A percentile compares a stretch with the other conserved stretches of the same genome.
Evolutionary conservation across 2,113 vertebrate genomes (phyloP).

Genomic region (Chaetodon trifascialis): DNA sequence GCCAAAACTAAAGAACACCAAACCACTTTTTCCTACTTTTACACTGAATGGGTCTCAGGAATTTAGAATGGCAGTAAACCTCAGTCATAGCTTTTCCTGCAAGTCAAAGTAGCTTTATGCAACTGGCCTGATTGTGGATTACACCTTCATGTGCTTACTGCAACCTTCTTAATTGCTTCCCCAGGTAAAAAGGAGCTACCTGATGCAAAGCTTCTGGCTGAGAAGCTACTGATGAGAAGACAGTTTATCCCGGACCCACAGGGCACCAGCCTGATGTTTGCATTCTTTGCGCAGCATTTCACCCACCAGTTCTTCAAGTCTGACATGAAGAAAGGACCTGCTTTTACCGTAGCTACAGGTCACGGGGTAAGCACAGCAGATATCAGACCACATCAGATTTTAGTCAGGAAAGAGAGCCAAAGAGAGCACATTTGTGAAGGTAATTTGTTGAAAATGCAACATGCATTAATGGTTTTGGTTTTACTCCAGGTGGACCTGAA

Average conservation of each 20-base stretch:
- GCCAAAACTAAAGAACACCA: not conserved
- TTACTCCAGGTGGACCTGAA: slow-evolving; percentile 91
- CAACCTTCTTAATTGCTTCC: slow-evolving; percentile 20
- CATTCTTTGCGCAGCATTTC: slow-evolving; percentile 98
- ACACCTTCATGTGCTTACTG: not conserved
- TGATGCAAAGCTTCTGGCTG: slow-evolving; percentile 88
- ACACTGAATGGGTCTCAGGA: not conserved
- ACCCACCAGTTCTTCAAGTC: slow-evolving; percentile 98
- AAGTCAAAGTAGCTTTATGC: not conserved
- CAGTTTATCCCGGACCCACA: slow-evolving; percentile 96
- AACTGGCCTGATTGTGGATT: not conserved
- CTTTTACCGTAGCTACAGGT: slow-evolving; percentile 89
- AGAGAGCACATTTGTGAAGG: not conserved
- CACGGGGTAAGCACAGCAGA: slow-evolving; percentile 89
- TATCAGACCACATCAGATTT: not conserved
- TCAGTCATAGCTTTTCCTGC: not conserved
- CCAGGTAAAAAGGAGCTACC: slow-evolving; percentile 94
- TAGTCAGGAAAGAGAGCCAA: not conserved
- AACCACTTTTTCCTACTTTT: not conserved
- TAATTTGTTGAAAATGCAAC: not conserved
- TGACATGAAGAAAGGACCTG: slow-evolving; percentile 91
- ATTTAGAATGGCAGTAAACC: not conserved
- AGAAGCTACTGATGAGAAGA: slow-evolving; percentile 91
- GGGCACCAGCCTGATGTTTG: slow-evolving; percentile 95
- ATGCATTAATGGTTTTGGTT: slow-evolving; percentile 3